Evolutionary conservation across 2,888 invertebrate genomes (phyloP).

Genomic region (Pteria penguin): DNA sequence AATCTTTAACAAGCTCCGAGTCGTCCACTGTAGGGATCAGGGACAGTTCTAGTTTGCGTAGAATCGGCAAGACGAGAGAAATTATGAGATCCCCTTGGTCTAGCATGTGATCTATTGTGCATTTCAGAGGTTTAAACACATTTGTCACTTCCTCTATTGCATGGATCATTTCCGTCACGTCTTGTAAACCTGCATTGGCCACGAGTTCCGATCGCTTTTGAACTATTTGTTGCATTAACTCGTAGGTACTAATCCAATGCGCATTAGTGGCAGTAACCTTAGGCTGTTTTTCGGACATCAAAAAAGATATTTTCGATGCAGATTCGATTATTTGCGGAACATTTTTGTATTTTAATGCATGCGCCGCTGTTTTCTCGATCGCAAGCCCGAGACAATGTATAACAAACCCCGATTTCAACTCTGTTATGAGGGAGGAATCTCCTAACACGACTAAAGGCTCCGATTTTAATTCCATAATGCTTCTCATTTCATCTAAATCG

Average conservation of each 20-base stretch:
- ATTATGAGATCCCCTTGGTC: constrained; percentile 43
- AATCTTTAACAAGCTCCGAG: constrained; percentile 29
- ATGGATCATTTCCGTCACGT: neutral
- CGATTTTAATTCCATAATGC: neutral
- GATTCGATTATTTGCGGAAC: neutral
- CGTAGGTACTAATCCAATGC: neutral
- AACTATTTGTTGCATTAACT: neutral
- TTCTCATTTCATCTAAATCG: neutral
- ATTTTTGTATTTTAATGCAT: neutral
- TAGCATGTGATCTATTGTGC: constrained; percentile 38
- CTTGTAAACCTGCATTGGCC: no score
- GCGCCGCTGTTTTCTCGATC: neutral
- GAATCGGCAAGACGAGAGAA: constrained; percentile 52
- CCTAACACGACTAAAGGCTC: neutral
- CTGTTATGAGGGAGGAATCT: neutral
- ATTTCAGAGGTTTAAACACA: constrained; percentile 45
- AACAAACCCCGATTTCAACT: neutral
- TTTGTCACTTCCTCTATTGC: constrained; percentile 36
- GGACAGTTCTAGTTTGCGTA: constrained; percentile 50
- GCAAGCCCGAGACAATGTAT: neutral
- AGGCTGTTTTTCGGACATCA: neutral
- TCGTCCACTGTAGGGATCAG: constrained; percentile 33
- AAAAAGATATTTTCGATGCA: neutral
- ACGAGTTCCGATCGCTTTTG: neutral
- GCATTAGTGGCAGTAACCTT: neutral